Evolutionary conservation across 2,797 vertebrate genomes (phyloP).

Genomic region (Pseudocheirus occidentalis): DNA sequence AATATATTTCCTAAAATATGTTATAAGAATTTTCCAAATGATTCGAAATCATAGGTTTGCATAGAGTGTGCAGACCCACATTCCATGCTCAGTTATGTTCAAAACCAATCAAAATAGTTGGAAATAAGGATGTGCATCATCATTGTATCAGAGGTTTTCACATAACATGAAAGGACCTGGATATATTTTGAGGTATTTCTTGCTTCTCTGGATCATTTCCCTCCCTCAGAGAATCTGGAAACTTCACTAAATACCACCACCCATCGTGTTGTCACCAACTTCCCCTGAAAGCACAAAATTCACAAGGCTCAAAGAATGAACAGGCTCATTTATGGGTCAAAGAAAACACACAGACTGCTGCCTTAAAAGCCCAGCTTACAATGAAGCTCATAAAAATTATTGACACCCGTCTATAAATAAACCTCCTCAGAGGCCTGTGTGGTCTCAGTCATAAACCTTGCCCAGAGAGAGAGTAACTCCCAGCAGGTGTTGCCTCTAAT

Average conservation of each 20-base stretch:
- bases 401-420: background rate
- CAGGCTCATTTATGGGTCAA: background rate
- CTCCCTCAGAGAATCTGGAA: background rate
- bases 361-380: background rate
- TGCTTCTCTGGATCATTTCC: background rate
- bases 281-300: background rate
- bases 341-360: background rate
- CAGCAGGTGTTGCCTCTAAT: background rate
- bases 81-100: background rate
- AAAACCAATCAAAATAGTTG: conserved; percentile 2
- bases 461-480: background rate
- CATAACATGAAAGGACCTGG: background rate
- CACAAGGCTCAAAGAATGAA: background rate
- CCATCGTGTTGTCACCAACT: background rate
- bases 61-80: background rate
- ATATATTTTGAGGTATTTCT: background rate
- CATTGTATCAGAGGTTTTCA: background rate
- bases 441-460: background rate
- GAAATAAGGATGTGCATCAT: background rate
- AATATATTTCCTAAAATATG: background rate
- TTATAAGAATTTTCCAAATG: conserved; percentile 29
- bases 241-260: background rate
- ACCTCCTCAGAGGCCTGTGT: background rate
- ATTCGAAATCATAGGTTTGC: conserved; percentile 1
- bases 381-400: background rate